A percentile compares a stretch with the other conserved stretches of the same genome.
Evolutionary conservation across 2,797 vertebrate species (phyloP).

Genomic region (Thamnophis elegans): DNA sequence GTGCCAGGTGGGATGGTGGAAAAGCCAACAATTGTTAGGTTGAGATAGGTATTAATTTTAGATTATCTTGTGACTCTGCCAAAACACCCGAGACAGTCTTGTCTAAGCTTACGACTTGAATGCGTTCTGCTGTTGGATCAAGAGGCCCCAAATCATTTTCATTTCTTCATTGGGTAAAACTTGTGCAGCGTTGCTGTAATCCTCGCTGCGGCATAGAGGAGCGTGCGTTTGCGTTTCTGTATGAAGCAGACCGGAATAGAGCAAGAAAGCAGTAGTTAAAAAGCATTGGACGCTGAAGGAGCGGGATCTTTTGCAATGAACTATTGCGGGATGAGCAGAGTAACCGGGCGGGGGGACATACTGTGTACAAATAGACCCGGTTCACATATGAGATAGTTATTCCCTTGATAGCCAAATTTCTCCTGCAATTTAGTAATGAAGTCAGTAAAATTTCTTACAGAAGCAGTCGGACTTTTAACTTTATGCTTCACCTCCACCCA

Average conservation of each 20-base stretch:
- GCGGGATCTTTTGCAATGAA: neutral
- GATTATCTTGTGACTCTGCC: neutral
- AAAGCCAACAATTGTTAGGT: neutral
- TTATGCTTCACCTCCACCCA: neutral
- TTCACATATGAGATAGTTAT: neutral
- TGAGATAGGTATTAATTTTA: neutral
- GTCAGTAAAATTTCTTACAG: neutral
- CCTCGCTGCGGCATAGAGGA: neutral
- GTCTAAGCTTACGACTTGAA: too few relatives aligned
- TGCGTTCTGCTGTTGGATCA: neutral
- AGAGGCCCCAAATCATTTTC: slow-evolving; percentile 6
- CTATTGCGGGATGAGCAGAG: neutral
- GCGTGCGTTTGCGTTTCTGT: neutral
- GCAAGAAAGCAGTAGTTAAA: neutral
- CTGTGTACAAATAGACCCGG: neutral
- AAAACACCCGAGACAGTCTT: neutral
- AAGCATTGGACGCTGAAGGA: neutral
- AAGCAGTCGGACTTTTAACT: neutral
- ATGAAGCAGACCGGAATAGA: neutral
- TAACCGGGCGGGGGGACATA: neutral
- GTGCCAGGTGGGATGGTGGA: neutral
- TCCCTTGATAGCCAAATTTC: neutral
- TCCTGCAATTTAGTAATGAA: neutral
- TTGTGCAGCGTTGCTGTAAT: slow-evolving; percentile 1
- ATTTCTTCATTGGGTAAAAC: neutral